phyloP scores from a whole-genome alignment of 1,140 invertebrate species.

The Holcopasites calliopsidis region DNA sequence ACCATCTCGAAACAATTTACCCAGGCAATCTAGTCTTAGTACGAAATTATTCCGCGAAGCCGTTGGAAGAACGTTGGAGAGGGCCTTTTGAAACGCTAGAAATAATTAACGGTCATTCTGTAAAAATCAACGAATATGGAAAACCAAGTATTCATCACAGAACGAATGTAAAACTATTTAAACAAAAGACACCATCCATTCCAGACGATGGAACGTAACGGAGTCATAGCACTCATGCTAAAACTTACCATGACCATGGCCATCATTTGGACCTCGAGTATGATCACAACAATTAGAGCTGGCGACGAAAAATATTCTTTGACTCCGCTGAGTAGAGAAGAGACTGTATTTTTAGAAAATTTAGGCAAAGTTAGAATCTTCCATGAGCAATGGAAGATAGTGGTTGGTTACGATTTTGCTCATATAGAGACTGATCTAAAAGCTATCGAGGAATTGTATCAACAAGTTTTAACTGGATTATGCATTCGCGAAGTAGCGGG shows the following conservation, averaged over 20 bases:
- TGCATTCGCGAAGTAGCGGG: not conserved
- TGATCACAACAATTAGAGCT: not conserved
- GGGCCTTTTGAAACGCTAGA: not conserved
- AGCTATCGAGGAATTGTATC: not conserved
- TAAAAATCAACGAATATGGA: conserved; percentile 1
- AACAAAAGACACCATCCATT: not conserved
- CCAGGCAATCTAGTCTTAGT: not conserved
- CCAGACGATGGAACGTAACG: not conserved
- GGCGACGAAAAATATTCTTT: not conserved
- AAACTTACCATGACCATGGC: not conserved
- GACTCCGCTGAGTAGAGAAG: not conserved
- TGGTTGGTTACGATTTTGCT: not conserved
- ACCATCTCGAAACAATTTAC: not conserved
- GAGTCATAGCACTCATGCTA: not conserved
- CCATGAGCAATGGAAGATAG: not conserved
- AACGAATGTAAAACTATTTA: conserved; percentile 1
- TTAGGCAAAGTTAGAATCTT: not conserved
- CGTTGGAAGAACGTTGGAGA: not conserved
- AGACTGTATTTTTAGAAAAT: not conserved
- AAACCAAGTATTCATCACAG: not conserved
- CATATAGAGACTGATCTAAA: not conserved
- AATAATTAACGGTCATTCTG: not conserved
- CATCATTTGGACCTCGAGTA: not conserved
- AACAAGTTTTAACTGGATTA: not conserved
- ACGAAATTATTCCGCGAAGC: not conserved